Percentiles rank a stretch among this genome's conserved stretches.
Conservation (phyloP, 2,797 vertebrate genomes). For the Sphaeramia orbicularis region DNA sequence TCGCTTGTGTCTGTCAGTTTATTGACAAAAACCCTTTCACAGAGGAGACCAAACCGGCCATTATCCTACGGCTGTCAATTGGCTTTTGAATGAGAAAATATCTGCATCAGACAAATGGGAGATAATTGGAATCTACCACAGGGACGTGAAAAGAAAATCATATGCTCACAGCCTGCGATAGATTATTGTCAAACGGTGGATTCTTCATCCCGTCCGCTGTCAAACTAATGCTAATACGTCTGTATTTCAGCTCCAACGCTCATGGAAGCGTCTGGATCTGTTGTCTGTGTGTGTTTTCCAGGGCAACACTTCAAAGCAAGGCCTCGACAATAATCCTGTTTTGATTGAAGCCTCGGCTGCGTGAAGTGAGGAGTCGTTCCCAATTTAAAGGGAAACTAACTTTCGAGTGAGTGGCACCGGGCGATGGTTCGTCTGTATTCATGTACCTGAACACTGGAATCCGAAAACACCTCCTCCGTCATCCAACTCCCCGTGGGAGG, state of each 20-base stretch:
- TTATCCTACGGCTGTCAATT: conserved; percentile 16
- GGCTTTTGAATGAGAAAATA: conserved; percentile 24
- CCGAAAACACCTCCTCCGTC: not conserved
- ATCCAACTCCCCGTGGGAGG: conserved; percentile 14
- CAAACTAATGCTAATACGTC: conserved; percentile 36
- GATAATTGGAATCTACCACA: conserved; percentile 27
- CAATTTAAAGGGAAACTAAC: not conserved
- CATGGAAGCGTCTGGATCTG: conserved; percentile 5
- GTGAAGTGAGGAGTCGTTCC: conserved; percentile 2
- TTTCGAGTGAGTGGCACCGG: not conserved
- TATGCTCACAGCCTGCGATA: conserved; percentile 3
- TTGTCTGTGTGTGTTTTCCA: conserved; percentile 19
- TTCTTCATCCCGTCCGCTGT: too few species aligned
- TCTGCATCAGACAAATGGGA: conserved; percentile 29
- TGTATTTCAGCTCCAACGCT: conserved; percentile 8
- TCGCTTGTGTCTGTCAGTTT: conserved; percentile 23
- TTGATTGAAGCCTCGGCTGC: conserved; percentile 13
- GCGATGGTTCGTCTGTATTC: not conserved
- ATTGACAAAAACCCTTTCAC: conserved; percentile 36
- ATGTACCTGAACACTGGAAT: conserved; percentile 7
- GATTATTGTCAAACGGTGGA: conserved; percentile 36
- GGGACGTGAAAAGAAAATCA: conserved; percentile 16
- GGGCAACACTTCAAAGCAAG: conserved; percentile 21
- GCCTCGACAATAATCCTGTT: conserved; percentile 18
- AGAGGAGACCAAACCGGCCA: conserved; percentile 13